Evolutionary conservation across 2,888 invertebrate species (phyloP), one percentile per base, ranked within the genome.

Genomic region (Invenusta paracnida): DNA sequence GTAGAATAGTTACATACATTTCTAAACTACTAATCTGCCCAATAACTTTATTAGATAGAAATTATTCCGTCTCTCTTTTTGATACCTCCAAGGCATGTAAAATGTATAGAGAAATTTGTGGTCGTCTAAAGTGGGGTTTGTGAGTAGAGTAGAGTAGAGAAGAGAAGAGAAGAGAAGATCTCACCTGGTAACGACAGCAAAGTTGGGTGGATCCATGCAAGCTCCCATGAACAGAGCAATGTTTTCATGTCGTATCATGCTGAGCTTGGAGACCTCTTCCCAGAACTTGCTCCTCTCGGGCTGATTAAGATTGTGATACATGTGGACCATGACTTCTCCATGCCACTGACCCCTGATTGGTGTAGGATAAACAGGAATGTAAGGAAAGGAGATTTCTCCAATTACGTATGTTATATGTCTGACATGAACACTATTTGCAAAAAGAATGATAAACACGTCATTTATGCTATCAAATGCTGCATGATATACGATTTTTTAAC

Each of bases 191-290:
- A 92, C 89, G 25, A 92, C 90, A 0, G 92, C 91, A 30, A 92
- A 88, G 81, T 90, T 87, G 0, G 90, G 90, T 2, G 90, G 90
- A 67, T 90, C 90, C 29, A 91, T 89, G 87, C 91, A 92, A 0
- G 92, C 92, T 0, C 92, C 92, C 92, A 92, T 92, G 88, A 92
- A 92, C 17, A 92, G 89, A 5, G 90, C 90, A 73, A 92, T 90
- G 88, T 92, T 92, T 87, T 92, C 92, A 87, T 92, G 92, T 0
- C 92, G 89, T 13, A 92, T 91, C 88, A 91, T 90, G 87, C 90
- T 90, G 85, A 92, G 89, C 31, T 89, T 90, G 30, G 89, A 89
- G 84, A 92, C 90, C 73, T 91, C 90, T 81, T 87, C 84, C 88
- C 88, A 88, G 86, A 89, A 89, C 30, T 84, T 81, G 13, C 87